Evolutionary conservation across 2,113 vertebrate genomes (phyloP), one percentile per base, ranked within the genome.

Genomic region (Onychorhynchus coronatus): DNA sequence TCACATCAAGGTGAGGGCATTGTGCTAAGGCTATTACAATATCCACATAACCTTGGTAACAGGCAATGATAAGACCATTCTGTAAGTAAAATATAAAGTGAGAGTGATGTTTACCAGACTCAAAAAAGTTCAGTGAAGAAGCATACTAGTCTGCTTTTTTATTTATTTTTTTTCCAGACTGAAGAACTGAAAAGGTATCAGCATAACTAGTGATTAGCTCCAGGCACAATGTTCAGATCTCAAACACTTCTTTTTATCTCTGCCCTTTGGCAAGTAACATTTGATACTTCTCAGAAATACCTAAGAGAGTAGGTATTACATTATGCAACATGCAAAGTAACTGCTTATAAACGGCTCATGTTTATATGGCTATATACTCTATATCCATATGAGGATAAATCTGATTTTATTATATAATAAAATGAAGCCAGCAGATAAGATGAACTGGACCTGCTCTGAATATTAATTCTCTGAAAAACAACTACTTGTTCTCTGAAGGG

Each of bases 31-130:
- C 98, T 93, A 99, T 98, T 96, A 99, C 99, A 4, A 99, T 97
- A 63, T 99, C 99, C 97, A 99, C 98, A 46, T 98, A 99, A 47
- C 99, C 99, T 55, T 99, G 99, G 98, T 99, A 99, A 94, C 99
- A 99, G 19, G 99, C 99, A 55, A 99, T 89, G 31, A 99, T 97
- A 89, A 99, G 99, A 93, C 99, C 98, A 28, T 98, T 99, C 99
- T 99, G 92, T 75, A 97, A 98, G 94, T 22, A 74, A 96, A 97
- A 82, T 55, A 95, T 10, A 95, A 85, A 85, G 55, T 70, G 42
- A 66, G 3, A 14, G 42, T 94, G 95, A 97, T 92, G 79, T 70
- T 80, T 87, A 49, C 27, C 73, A 67, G 42, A 70, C n/a, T 58
- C 25, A 63, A 14, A 71, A 62, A 23, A 47, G 21, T 31, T 91